phyloP scores from a whole-genome alignment of 2,888 invertebrate species.

The Gnatocerus cornutus region DNA sequence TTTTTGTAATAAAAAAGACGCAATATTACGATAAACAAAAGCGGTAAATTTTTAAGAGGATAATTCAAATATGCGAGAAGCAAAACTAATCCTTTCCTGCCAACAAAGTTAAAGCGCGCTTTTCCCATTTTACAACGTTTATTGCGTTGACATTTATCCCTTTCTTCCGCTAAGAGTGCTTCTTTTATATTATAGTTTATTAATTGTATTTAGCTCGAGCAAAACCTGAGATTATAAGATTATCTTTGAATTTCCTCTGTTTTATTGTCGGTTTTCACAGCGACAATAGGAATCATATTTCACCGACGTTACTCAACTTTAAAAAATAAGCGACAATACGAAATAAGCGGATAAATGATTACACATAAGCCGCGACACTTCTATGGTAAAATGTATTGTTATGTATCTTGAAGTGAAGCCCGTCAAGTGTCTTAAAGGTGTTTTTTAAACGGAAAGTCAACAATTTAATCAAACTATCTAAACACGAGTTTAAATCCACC shows the following conservation, averaged over 20 bases:
- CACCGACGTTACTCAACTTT: constrained; percentile 11
- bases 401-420: constrained; percentile 29
- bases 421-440: constrained; percentile 26
- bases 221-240: constrained; percentile 1
- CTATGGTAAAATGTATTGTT: constrained; percentile 40
- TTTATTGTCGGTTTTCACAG: background rate
- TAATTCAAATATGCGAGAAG: no score
- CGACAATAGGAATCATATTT: background rate
- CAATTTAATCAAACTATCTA: background rate
- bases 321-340: constrained; percentile 8
- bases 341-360: constrained; percentile 39
- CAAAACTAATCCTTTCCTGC: no score
- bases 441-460: constrained; percentile 20
- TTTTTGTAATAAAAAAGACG: no score
- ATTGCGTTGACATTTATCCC: constrained; percentile 40
- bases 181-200: background rate
- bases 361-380: constrained; percentile 41
- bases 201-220: background rate
- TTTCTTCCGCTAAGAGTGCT: background rate
- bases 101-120: background rate
- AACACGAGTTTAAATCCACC: no score
- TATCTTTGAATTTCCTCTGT: background rate
- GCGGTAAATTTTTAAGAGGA: no score
- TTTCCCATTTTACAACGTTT: constrained; percentile 18
- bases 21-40: no score